These are phyloP conservation scores for Bimastos eiseni DNA, from an alignment of 2,888 invertebrate species.

Conservation along the genomic window DNA sequence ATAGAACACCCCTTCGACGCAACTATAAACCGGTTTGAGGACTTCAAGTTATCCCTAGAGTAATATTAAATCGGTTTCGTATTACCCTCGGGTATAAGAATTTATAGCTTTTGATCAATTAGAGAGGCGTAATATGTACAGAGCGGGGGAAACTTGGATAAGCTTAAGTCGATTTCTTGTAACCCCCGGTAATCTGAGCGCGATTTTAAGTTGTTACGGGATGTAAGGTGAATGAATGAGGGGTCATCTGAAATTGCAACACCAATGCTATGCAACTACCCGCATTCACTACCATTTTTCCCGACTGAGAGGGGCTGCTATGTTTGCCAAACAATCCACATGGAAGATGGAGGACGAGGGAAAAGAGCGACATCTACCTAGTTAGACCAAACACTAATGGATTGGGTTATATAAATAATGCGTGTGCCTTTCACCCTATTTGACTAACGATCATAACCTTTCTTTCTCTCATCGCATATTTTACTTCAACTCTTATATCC, in stretches of 20 bases:
- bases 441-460: neutral
- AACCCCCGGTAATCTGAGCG: too few species aligned
- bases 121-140: too few species aligned
- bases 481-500: neutral
- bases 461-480: neutral
- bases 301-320: neutral
- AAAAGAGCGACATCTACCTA: neutral
- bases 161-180: too few species aligned
- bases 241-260: too few species aligned
- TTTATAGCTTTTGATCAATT: too few species aligned
- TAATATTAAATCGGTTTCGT: too few species aligned
- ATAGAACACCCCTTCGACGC: neutral
- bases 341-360: neutral
- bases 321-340: neutral
- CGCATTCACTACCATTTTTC: neutral
- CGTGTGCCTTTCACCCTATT: neutral
- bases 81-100: too few species aligned
- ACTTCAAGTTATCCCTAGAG: too few species aligned
- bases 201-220: too few species aligned
- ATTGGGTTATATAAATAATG: neutral
- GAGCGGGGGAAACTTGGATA: too few species aligned
- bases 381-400: neutral
- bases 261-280: neutral
- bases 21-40: neutral
- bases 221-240: too few species aligned